Evolutionary conservation across 2,113 vertebrate genomes (phyloP), one percentile per base, ranked within the genome.

Genomic region (Madoqua kirkii): DNA sequence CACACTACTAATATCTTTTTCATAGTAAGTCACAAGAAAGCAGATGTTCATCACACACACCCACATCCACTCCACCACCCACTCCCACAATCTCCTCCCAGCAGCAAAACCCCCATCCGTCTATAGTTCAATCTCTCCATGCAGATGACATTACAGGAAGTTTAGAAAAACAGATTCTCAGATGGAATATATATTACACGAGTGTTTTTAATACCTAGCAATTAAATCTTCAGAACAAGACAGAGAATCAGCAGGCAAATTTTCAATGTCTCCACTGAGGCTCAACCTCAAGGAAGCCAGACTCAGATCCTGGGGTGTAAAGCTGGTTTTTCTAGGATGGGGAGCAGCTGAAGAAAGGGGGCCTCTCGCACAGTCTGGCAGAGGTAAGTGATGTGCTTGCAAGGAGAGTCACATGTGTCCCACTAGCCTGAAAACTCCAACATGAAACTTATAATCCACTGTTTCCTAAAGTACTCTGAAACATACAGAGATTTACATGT

Each of bases 291-390:
- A 50, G 93, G 96, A 81, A 71, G 93, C 48, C 54, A 92, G 88
- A 85, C 67, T 82, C 29, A 13, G 87, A 19, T 84, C 86, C 29
- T 0, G 13, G 4, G 15, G 29, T 48, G 48, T 60, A 87, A 93
- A 97, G 84, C 57, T 97, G 50, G 62, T 78, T 93, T 93, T 96
- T 95, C 88, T 78, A 48, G 92, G 89, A 71, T 33, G 96, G 81
- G 86, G 91, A 98, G 96, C 93, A 98, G 97, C 95, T 98, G 92
- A 60, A 52, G 87, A 95, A 97, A 98, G 94, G 74, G 90, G 91
- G 85, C 19, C 12, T 88, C 97, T 96, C 67, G 64, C 36, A 96
- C 94, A 78, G 59, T 93, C 97, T 98, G 95, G 93, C 89, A 97
- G 81, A 83, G 84, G 43, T 88, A 96, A 93, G 83, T 13, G 43